Conservation (phyloP, 2,888 invertebrate species). For the Mantis religiosa region DNA sequence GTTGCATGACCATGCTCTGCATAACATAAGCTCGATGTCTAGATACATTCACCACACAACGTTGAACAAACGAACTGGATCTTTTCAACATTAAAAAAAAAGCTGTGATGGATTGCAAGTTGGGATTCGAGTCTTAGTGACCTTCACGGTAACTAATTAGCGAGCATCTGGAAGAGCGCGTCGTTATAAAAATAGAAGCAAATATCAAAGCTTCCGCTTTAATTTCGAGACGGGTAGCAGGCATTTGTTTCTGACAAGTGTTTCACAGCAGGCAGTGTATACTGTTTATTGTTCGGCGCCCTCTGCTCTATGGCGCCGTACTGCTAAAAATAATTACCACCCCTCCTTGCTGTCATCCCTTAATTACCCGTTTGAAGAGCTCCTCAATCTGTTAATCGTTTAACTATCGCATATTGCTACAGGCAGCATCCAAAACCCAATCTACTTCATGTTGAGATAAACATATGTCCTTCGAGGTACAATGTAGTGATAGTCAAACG, state of each 20-base stretch:
- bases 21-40: too few species aligned
- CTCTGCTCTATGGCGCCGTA: background rate
- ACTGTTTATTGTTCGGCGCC: background rate
- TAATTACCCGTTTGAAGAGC: background rate
- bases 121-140: too few species aligned
- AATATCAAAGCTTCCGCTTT: background rate
- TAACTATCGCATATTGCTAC: too few species aligned
- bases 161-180: background rate
- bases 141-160: background rate
- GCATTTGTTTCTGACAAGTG: background rate
- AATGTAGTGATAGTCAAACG: too few species aligned
- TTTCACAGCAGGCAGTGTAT: background rate
- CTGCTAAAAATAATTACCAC: background rate
- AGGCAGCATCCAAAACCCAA: too few species aligned
- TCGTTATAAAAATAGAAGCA: background rate
- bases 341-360: background rate
- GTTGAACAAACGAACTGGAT: too few species aligned
- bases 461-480: too few species aligned
- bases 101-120: too few species aligned
- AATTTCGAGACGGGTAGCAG: background rate
- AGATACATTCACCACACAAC: too few species aligned
- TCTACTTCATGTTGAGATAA: too few species aligned
- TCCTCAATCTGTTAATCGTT: background rate
- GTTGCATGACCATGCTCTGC: too few species aligned
- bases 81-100: too few species aligned